Base-by-base conservation (phyloP, 1,140 invertebrate genomes). In the Caerostris extrusa region DNA sequence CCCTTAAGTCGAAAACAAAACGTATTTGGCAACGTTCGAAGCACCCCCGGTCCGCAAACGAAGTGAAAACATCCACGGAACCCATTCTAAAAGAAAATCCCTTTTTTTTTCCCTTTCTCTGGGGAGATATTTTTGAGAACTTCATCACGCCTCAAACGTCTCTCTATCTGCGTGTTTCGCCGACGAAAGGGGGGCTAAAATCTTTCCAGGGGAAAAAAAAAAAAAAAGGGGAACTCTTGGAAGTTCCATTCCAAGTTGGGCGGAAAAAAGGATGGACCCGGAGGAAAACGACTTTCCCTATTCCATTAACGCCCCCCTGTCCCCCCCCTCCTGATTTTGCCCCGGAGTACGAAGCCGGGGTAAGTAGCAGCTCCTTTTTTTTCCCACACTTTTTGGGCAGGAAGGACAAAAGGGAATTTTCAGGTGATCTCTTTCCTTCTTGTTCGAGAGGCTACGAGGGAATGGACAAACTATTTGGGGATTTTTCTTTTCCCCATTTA, bases 241-340 rank as follows among this genome's bases (percentile, higher is more conserved):
- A 34, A 77, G 34, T 77, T 77, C 71, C 34, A 77, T 77, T 77
- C 34, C 34, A 12, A 77, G 71, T 53, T 53, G 34, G 71, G 3
- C 3, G 69, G 19, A 53, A 77, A 50, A 77, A 77, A 77, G 34
- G 14, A 12, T 14, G 71, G n/a, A 53, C 71, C 71, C 14, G 5
- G 71, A 77, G 34, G 50, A 14, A 77, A 77, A 77, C 50, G 71
- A 77, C 71, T 77, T 77, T 77, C 12, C 34, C 71, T 77, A 77
- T 77, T 77, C 71, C 71, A 77, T 77, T 53, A 77, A 77, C n/a
- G 34, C 34, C 19, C 69, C 69, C 14, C n/a, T 17, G 3, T 5
- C 61, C 0, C 67, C 67, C 17, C 67, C 67, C n/a, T n/a, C 34
- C 34, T 0, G 34, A 34, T 34, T 19, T 19, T 69, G 67, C n/a